phyloP scores from a whole-genome alignment of 2,888 invertebrate genomes.

The Anodontia alba region DNA sequence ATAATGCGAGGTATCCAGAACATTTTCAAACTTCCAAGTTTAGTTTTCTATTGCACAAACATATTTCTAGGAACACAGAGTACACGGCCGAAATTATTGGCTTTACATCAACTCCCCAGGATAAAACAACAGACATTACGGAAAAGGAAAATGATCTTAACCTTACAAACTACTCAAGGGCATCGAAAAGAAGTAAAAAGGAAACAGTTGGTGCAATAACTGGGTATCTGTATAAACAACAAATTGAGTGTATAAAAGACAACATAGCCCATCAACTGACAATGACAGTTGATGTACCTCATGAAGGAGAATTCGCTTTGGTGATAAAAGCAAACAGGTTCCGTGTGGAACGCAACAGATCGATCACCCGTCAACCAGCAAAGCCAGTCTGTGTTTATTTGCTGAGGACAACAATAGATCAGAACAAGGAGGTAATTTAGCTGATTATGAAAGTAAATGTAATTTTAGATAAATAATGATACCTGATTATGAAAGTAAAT shows the following conservation, averaged over 20 bases:
- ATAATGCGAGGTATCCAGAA: not conserved
- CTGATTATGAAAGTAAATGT: not conserved
- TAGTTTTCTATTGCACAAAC: conserved; percentile 34
- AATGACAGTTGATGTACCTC: conserved; percentile 31
- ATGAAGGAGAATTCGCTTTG: conserved; percentile 49
- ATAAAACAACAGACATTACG: not conserved
- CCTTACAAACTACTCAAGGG: not conserved
- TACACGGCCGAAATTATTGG: conserved; percentile 25
- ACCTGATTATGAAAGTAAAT: no score
- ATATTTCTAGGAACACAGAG: conserved; percentile 32
- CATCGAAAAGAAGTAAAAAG: not conserved
- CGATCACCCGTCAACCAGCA: not conserved
- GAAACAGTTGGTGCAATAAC: not conserved
- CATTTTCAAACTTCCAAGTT: conserved; percentile 18
- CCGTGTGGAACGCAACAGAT: conserved; percentile 10
- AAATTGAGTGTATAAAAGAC: conserved; percentile 21
- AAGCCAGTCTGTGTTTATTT: conserved; percentile 43
- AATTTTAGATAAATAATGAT: no score
- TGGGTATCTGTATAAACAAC: conserved; percentile 1
- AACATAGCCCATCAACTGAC: conserved; percentile 25
- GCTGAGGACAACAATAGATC: conserved; percentile 27
- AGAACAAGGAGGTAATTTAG: conserved; percentile 30
- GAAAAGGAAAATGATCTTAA: conserved; percentile 10
- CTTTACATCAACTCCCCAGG: not conserved
- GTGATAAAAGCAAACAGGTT: conserved; percentile 27